Conservation (phyloP, 1,140 invertebrate genomes). For the Gonatopus flavifemur region DNA sequence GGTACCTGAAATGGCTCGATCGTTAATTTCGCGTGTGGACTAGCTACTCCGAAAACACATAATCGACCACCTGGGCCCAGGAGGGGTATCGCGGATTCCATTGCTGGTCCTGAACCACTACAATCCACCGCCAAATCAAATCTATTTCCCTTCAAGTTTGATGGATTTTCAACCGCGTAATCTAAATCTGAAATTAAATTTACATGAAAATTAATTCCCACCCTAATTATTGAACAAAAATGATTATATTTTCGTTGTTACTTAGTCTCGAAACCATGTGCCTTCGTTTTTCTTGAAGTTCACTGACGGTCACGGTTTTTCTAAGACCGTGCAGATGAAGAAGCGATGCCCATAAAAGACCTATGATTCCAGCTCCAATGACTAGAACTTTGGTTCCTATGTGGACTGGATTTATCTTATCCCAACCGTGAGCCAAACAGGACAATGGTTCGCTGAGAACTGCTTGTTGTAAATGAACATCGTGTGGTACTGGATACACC, state of each 20-base stretch:
- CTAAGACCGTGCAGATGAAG: constrained; percentile 69
- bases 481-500: constrained; percentile 44
- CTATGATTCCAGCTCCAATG: constrained; percentile 71
- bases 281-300: constrained; percentile 62
- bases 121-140: constrained; percentile 71
- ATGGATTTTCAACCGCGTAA: constrained; percentile 60
- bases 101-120: constrained; percentile 64
- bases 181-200: constrained; percentile 58
- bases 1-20: constrained; percentile 49
- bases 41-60: constrained; percentile 63
- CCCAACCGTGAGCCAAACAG: constrained; percentile 68
- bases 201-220: background rate
- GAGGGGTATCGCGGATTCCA: constrained; percentile 57
- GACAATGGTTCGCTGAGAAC: constrained; percentile 68
- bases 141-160: constrained; percentile 56
- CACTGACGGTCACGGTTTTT: constrained; percentile 65
- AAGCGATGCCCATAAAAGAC: constrained; percentile 65
- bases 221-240: background rate
- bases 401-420: constrained; percentile 61
- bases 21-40: constrained; percentile 53
- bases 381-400: constrained; percentile 66
- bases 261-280: constrained; percentile 61
- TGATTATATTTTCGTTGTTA: constrained; percentile 37
- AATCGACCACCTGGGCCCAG: constrained; percentile 58
- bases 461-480: constrained; percentile 50